Base-by-base conservation (phyloP, 2,888 invertebrate species). In the Uloborus plumipes region DNA sequence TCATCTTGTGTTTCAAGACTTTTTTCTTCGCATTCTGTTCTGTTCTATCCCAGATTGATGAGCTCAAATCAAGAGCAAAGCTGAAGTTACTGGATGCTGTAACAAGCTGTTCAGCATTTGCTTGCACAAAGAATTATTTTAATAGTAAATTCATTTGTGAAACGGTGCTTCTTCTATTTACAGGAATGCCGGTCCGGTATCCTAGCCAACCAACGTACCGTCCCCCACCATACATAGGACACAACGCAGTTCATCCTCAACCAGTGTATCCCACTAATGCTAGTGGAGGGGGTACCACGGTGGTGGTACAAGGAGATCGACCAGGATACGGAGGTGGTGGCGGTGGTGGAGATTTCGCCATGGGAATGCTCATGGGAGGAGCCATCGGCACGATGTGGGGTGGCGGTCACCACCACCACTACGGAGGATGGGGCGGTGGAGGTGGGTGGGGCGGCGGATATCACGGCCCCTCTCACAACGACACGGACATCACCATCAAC, bases 321-420 rank as follows among this genome's bases (percentile, higher is more conserved):
- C 59, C 47, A n/a, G 61, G 66, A 2, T 64, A 66, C 26, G 47
- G 14, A n/a, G n/a, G 18, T 2, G 64, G 55, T 9, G 74, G 62
- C 39, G 79, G 79, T n/a, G 77, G 77, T 14, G 80, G 80, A 1
- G 77, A 74, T 26, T 83, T 83, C 50, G 83, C 83, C 0, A 73
- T 77, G 83, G 83, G 83, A 0, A 83, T 83, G 83, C 55, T 83
- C 14, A 14, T 78, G 22, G 83, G 83, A 0, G 83, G 83, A 18
- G 83, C 73, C 2, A n/a, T 78, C 16, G 85, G 85, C 14, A 78
- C 76, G 11, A 22, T 73, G 9, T 72, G 70, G 82, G 83, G 83
- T 3, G 47, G 55, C 9, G 18, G 47, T 4, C 53, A 72, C 49
- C 55, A 39, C 26, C 31, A 51, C 16, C 64, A 67, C 26, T 31